Evolutionary conservation across 2,888 invertebrate species (phyloP), one percentile per base, ranked within the genome.

Genomic region (Pristionchus mayeri): DNA sequence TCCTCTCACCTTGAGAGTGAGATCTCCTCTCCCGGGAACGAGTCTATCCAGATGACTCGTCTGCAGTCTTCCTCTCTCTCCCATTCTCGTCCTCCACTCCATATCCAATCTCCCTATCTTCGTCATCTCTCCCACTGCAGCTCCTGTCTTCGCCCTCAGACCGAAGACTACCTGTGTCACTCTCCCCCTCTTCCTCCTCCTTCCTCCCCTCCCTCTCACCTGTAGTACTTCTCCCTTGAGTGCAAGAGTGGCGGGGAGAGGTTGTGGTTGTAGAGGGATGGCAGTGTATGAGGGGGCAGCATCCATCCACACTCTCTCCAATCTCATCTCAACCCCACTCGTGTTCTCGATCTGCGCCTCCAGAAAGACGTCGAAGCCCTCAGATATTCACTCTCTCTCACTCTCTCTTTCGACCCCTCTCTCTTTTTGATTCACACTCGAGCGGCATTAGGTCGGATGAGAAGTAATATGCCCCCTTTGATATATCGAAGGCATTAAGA

Each of bases 81-180:
- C 98, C 91, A 98, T 95, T 94, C 97, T 96, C 48, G 98, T 97
- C 90, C 98, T 95, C 99, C 99, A 99, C 16, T 97, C 96, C 93
- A 99, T 98, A 94, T 99, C 98, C 84, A 99, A 94, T 94, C 98
- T 98, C 2, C 98, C 98, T 91, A 98, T 96, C n/a, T 93, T 96
- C 96, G 85, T 96, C 96, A 44, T 96, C 95, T 88, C 96, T 48
- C 87, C 88, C 30, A 30, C 27, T 16, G 57, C 27, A 4, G 21
- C 60, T 18, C 16, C 24, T n/a, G 18, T 27, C 60, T 44, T 37
- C 13, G 44, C 21, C 3, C 11, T 27, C 27, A 81, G 30, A 40
- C 81, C 81, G 48, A 81, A 81, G 13, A 81, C 63, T 85, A 86
- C 95, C 90, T 86, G 76, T 34, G 37, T 37, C 67, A 37, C n/a